A percentile compares a stretch with the other conserved stretches of the same genome.
phyloP scores from a whole-genome alignment of 2,113 vertebrate genomes.

The Protobothrops flavoviridis region DNA sequence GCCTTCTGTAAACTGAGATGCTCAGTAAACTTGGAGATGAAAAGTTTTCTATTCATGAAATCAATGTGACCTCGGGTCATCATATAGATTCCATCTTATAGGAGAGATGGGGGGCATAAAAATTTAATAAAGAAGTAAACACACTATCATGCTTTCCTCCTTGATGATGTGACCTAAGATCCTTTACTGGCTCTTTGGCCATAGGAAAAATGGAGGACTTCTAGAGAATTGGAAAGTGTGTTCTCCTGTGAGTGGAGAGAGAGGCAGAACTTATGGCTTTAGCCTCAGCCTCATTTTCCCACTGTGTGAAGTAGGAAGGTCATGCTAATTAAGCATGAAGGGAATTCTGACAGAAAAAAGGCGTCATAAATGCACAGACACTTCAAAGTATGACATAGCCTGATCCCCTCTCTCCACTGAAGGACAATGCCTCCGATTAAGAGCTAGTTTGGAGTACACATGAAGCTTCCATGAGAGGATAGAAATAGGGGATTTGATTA shows the following conservation, averaged over 20 bases:
- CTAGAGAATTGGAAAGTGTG: neutral
- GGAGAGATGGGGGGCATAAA: neutral
- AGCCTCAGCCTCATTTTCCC: neutral
- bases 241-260: neutral
- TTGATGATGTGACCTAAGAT: neutral
- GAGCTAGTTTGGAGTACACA: neutral
- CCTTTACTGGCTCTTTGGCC: neutral
- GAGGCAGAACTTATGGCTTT: neutral
- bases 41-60: neutral
- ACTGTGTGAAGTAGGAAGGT: constrained; percentile 29
- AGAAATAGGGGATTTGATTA: neutral
- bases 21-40: neutral
- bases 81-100: neutral
- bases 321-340: constrained; percentile 12
- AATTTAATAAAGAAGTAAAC: neutral
- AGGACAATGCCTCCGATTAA: neutral
- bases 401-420: neutral
- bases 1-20: neutral
- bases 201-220: neutral
- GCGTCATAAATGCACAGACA: neutral
- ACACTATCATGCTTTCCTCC: neutral
- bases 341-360: constrained; percentile 10
- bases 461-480: neutral
- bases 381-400: neutral
- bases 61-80: neutral